Percentiles rank a stretch among this genome's conserved stretches.
phyloP scores from a whole-genome alignment of 2,888 invertebrate genomes.

The Ochropleura plecta region DNA sequence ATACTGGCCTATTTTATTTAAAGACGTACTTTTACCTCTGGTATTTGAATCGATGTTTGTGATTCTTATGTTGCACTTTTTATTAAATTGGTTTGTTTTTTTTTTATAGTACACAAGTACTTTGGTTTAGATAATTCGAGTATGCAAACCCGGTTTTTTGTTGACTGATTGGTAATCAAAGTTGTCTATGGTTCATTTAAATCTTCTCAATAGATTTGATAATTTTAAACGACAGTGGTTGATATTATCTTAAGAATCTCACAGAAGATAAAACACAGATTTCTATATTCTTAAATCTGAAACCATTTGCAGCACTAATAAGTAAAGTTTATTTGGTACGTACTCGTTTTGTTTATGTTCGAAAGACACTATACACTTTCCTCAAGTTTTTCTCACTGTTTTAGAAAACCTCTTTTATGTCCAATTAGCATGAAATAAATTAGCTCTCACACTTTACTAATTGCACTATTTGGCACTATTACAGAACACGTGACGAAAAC shows the following conservation, averaged over 20 bases:
- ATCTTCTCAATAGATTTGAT: conserved; percentile 3
- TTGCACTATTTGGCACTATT: conserved; percentile 29
- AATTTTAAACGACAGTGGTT: background rate
- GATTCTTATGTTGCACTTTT: background rate
- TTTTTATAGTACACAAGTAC: background rate
- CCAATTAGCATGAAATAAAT: conserved; percentile 29
- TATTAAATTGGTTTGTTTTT: background rate
- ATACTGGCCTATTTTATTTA: no score
- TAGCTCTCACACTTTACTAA: conserved; percentile 18
- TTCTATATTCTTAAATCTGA: conserved; percentile 7
- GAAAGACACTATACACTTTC: background rate
- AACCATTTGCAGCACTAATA: background rate
- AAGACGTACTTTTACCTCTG: no score
- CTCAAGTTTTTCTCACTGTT: conserved; percentile 9
- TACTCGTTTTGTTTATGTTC: background rate
- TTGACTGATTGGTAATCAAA: background rate
- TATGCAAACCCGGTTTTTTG: background rate
- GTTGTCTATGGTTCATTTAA: background rate
- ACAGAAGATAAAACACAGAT: conserved; percentile 11
- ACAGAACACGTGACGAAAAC: background rate
- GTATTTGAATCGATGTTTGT: background rate
- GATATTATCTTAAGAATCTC: conserved; percentile 13
- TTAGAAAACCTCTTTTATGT: conserved; percentile 22
- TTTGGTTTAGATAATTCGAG: background rate
- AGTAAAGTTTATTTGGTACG: background rate